phyloP scores from a whole-genome alignment of 2,888 invertebrate genomes.

The Gymnocheta viridis region DNA sequence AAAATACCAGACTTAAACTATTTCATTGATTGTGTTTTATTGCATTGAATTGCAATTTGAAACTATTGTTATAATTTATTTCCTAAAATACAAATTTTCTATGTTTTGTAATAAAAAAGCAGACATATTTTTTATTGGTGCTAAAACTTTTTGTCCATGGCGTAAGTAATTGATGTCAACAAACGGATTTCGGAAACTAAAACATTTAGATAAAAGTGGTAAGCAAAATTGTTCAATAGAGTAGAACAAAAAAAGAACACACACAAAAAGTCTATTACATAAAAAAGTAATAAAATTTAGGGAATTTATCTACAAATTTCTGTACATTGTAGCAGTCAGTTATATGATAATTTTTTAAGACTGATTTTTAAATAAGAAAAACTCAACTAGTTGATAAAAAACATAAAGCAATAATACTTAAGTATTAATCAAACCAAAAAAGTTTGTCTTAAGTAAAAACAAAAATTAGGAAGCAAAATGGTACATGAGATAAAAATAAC shows the following conservation, averaged over 20 bases:
- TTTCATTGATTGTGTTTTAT: constrained; percentile 33
- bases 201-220: not conserved
- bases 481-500: too few relatives aligned
- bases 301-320: not conserved
- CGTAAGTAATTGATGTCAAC: constrained; percentile 49
- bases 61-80: constrained; percentile 52
- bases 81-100: constrained; percentile 21
- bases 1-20: constrained; percentile 20
- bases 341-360: not conserved
- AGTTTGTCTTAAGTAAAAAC: too few relatives aligned
- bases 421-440: too few relatives aligned
- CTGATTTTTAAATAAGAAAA: not conserved
- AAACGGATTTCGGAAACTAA: constrained; percentile 27
- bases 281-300: not conserved
- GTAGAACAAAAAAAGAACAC: not conserved
- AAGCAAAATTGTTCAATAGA: not conserved
- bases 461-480: too few relatives aligned
- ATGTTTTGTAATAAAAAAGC: constrained; percentile 5
- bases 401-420: too few relatives aligned
- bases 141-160: constrained; percentile 33
- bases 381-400: too few relatives aligned
- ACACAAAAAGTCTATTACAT: not conserved
- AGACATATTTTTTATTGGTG: constrained; percentile 30
- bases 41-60: constrained; percentile 30
- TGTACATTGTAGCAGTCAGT: not conserved